phyloP scores from a whole-genome alignment of 2,113 vertebrate genomes.

The Trinectes maculatus region DNA sequence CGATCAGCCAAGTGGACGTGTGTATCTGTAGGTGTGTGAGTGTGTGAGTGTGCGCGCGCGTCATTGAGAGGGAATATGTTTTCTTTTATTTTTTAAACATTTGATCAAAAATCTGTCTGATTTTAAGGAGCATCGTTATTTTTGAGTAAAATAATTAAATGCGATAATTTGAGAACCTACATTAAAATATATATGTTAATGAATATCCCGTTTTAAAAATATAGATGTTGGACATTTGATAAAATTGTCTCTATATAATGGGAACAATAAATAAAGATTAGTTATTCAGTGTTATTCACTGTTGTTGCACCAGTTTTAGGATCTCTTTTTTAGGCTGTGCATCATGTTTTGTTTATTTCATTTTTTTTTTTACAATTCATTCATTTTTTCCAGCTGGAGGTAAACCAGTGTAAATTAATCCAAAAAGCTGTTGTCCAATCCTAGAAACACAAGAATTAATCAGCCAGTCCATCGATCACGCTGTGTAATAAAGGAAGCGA shows the following conservation, averaged over 20 bases:
- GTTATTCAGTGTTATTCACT: too few relatives aligned
- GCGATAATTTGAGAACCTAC: not conserved
- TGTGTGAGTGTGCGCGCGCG: constrained; percentile 9
- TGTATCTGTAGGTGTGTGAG: constrained; percentile 11
- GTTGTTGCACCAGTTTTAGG: not conserved
- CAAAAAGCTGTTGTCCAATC: constrained; percentile 95
- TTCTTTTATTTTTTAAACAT: too few relatives aligned
- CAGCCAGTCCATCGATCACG: constrained; percentile 96
- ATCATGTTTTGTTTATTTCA: constrained; percentile 5
- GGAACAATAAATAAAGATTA: not conserved
- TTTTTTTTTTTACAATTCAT: constrained; percentile 36
- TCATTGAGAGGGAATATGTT: not conserved
- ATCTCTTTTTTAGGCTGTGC: not conserved
- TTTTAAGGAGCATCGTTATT: not conserved
- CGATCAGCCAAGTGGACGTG: constrained; percentile 36
- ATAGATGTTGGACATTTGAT: not conserved
- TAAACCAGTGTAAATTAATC: constrained; percentile 88
- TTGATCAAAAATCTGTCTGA: constrained; percentile 31
- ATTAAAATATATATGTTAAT: not conserved
- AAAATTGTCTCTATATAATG: not conserved
- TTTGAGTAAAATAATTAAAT: not conserved
- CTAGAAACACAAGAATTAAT: constrained; percentile 99
- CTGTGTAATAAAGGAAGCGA: constrained; percentile 97
- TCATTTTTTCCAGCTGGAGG: constrained; percentile 73
- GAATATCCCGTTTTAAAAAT: not conserved